Base-by-base conservation (phyloP, 2,888 invertebrate genomes). In the Leucania comma region DNA sequence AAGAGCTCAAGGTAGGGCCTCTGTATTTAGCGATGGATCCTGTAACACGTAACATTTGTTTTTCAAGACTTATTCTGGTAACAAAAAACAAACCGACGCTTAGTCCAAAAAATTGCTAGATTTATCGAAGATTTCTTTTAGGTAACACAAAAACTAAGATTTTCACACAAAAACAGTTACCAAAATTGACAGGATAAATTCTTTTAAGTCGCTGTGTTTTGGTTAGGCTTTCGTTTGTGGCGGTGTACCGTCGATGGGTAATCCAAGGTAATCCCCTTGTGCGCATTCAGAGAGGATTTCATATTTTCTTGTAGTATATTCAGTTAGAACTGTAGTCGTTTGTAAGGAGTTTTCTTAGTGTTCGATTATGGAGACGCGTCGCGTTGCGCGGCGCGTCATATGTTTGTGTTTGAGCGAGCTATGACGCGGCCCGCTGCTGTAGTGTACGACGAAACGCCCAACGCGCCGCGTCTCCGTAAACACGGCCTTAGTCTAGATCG, bases 251-350 rank as follows among this genome's bases (percentile, higher is more conserved):
- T 26, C 29, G 42, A 56, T 81, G 59, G 32, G 58, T 76, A 81
- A 78, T 68, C 68, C 68, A 12, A 29, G 38, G 42, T 67, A 75
- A 80, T 69, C 70, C 71, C 20, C 65, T 59, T 70, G 62, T 59
- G 51, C 65, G 54, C 50, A 56, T 66, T 66, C 78, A 77, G 54
- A 79, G 46, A 42, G 50, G 48, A 71, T 63, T 63, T 17, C 26
- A 29, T 24, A 53, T 80, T 68, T 63, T 81, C 77, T 71, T 65
- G 63, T 38, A 58, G 59, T 51, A 53, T 53, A 50, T 63, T 60
- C 78, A 72, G 65, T 66, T 71, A 50, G 51, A 78, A 71, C 51
- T 26, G 51, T 53, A 32, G 35, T 61, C 22, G 57, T 54, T 57
- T 59, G 38, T 60, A 29, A 14, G 12, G n/a, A n/a, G 10, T 70